Conservation (phyloP, 2,888 invertebrate species). For the Argyresthia goedartella region DNA sequence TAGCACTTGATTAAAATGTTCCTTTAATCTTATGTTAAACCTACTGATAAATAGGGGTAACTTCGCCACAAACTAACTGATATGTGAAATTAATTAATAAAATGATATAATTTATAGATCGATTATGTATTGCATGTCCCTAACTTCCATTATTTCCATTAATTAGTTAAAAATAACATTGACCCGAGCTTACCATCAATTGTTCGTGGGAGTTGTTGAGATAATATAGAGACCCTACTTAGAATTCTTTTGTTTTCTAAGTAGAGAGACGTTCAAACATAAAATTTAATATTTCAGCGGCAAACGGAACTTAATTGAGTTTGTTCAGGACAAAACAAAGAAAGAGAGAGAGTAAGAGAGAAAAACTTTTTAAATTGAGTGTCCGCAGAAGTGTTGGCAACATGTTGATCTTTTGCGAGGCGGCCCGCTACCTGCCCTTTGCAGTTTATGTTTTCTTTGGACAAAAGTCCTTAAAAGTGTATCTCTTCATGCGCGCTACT, state of each 20-base stretch:
- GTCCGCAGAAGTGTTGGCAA: conserved; percentile 64
- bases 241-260: not conserved
- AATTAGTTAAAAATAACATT: no score
- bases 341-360: conserved; percentile 17
- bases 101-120: no score
- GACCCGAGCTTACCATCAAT: no score
- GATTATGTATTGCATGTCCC: no score
- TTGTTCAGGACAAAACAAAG: conserved; percentile 71
- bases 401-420: conserved; percentile 64
- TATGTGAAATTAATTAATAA: no score
- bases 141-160: no score
- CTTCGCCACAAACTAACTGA: no score
- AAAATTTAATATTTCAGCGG: conserved; percentile 56
- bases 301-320: conserved; percentile 67
- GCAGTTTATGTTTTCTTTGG: conserved; percentile 59
- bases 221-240: not conserved
- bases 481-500: not conserved
- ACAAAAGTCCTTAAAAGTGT: conserved; percentile 3
- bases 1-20: conserved; percentile 52
- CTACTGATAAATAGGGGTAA: no score
- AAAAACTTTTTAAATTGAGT: conserved; percentile 67
- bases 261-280: conserved; percentile 21
- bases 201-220: no score
- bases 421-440: conserved; percentile 26
- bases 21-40: conserved; percentile 3